Evolutionary conservation across 2,888 invertebrate species (phyloP), one percentile per base, ranked within the genome.

Genomic region (Cheilosia scutellata): DNA sequence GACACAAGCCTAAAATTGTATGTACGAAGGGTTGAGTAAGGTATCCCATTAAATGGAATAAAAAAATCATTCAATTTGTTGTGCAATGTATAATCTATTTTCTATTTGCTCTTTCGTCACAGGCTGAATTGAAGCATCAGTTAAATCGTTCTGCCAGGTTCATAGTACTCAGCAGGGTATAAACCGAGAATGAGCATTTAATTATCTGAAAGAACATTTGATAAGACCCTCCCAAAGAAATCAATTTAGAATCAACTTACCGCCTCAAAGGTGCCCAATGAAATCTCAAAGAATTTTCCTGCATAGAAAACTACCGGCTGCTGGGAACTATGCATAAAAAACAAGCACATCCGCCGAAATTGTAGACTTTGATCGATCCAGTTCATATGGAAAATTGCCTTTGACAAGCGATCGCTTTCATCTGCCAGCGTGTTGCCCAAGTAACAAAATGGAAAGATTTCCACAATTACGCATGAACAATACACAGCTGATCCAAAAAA

Each of bases 401-500:
- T 76, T 2, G 89, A 80, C 31, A 90, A 62, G 4, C 84, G 68
- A 13, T 87, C 70, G 13, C 88, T 88, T 47, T 90, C 91, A 5
- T 88, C 88, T 9, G 87, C 82, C 5, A 90, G 70, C 53, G 84
- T 88, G 20, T 89, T 90, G 37, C 88, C 89, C 11, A 89, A 88
- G n/a, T 87, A 90, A 51, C 90, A 90, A 25, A 90, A 88, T 0
- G 90, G 91, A 16, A 90, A 88, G 0, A 90, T 89, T 66, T 90
- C 90, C n/a, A 88, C 53, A 20, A 90, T 37, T 0, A 90, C 87
- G 1, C 87, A 47, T 62, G 89, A 78, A n/a, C 88, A 90, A 11
- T 83, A 88, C 0, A 29, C 0, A 0, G 89, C n/a, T 0, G 89
- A 88, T 2, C 88, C 88, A n/a, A 90, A 76, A 2, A 88, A 86